phyloP scores from a whole-genome alignment of 2,797 vertebrate species.

The Sebastes oblongus region DNA sequence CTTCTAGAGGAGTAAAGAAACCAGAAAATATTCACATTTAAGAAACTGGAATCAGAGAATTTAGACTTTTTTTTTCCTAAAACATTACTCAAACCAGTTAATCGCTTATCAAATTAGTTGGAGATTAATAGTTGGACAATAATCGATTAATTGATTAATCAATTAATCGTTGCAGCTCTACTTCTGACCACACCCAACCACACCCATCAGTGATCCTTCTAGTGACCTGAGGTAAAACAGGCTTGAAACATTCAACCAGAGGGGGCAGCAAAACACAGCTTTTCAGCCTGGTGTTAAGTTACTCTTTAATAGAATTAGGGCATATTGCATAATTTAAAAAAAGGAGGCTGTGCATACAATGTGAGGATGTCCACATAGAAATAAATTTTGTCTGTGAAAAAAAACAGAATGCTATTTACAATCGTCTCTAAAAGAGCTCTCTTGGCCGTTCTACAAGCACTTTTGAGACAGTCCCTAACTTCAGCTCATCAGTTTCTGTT shows the following conservation, averaged over 20 bases:
- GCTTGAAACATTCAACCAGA: background rate
- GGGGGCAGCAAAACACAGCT: background rate
- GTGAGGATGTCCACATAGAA: background rate
- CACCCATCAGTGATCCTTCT: background rate
- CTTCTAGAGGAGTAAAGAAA: too few species aligned
- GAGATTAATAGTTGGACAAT: too few species aligned
- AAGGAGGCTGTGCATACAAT: background rate
- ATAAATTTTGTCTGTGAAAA: background rate
- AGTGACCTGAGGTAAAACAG: background rate
- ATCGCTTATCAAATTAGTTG: too few species aligned
- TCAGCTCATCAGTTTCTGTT: background rate
- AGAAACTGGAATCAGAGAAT: too few species aligned
- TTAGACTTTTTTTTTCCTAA: too few species aligned
- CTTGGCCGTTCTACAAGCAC: background rate
- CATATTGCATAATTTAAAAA: background rate
- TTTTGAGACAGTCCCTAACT: background rate
- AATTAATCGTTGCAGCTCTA: too few species aligned
- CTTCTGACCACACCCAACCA: background rate
- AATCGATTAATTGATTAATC: too few species aligned
- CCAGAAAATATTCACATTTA: too few species aligned
- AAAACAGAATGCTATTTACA: background rate
- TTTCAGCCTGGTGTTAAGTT: background rate
- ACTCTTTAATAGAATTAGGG: background rate
- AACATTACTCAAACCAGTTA: too few species aligned
- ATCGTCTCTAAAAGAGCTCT: background rate